These are phyloP conservation scores for Sarcophilus harrisii DNA, from an alignment of 2,797 vertebrate genomes.

Conservation along the genomic window DNA sequence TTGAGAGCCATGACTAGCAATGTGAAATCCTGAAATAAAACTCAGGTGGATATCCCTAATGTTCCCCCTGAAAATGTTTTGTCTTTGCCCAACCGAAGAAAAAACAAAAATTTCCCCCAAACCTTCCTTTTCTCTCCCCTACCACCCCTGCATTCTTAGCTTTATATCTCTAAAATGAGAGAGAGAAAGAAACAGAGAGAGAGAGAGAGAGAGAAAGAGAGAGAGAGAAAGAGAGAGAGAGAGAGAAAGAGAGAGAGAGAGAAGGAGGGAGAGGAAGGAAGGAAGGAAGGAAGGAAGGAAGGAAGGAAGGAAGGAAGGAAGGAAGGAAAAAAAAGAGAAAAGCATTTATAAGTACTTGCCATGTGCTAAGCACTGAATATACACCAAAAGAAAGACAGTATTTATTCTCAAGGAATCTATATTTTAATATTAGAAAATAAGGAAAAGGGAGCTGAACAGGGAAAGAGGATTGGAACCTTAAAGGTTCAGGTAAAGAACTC, in stretches of 20 bases:
- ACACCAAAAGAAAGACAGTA: no score
- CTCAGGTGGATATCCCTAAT: conserved; percentile 2
- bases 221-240: no score
- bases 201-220: neutral
- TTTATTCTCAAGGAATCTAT: no score
- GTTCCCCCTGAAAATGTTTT: conserved; percentile 49
- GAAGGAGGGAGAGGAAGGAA: neutral
- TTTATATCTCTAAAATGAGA: conserved; percentile 75
- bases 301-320: neutral
- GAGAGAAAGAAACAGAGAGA: no score
- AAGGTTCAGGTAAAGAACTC: no score
- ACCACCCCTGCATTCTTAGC: neutral
- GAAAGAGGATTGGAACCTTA: no score
- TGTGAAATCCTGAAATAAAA: conserved; percentile 50
- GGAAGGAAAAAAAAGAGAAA: neutral
- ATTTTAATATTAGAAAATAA: no score
- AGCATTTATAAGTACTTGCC: no score
- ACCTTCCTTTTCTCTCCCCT: conserved; percentile 41
- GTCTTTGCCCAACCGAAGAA: conserved; percentile 43
- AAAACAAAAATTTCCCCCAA: conserved; percentile 39
- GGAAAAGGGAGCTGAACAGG: no score
- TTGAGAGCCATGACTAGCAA: conserved; percentile 18
- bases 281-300: neutral
- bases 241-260: no score
- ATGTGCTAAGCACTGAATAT: no score